Conservation (phyloP, 2,797 vertebrate genomes). For the Aeoliscus strigatus region DNA sequence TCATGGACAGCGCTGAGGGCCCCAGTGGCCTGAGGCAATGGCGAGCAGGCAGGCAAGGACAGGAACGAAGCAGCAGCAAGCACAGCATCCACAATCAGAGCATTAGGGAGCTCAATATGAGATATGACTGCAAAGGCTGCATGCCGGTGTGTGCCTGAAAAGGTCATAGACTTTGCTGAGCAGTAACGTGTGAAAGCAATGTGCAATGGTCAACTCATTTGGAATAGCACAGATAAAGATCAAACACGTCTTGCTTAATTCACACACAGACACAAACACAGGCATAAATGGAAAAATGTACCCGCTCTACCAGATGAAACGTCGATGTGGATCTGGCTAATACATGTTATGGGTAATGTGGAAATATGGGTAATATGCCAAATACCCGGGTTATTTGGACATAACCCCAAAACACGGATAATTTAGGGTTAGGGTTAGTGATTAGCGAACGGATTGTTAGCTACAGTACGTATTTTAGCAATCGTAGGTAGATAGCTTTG, state of each 20-base stretch:
- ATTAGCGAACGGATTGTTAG: no score
- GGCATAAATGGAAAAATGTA: no score
- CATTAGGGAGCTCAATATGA: slow-evolving; percentile 77
- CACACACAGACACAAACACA: slow-evolving; percentile 10
- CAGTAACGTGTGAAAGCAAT: slow-evolving; percentile 75
- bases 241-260: slow-evolving; percentile 21
- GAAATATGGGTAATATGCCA: no score
- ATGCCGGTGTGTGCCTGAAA: slow-evolving; percentile 71
- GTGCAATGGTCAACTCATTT: slow-evolving; percentile 44
- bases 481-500: no score
- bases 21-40: slow-evolving; percentile 61
- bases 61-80: slow-evolving; percentile 56
- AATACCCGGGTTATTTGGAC: no score
- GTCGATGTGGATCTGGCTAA: no score
- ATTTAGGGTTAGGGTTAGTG: no score
- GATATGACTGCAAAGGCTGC: slow-evolving; percentile 74
- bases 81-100: slow-evolving; percentile 53
- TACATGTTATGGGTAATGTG: no score
- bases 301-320: no score
- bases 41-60: slow-evolving; percentile 61
- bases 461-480: no score
- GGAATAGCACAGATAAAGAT: slow-evolving; percentile 23
- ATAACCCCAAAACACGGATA: no score
- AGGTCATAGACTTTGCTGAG: slow-evolving; percentile 74
- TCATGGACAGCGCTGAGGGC: slow-evolving; percentile 73